Conservation (phyloP, 2,797 vertebrate species). For the Antennarius maculatus region DNA sequence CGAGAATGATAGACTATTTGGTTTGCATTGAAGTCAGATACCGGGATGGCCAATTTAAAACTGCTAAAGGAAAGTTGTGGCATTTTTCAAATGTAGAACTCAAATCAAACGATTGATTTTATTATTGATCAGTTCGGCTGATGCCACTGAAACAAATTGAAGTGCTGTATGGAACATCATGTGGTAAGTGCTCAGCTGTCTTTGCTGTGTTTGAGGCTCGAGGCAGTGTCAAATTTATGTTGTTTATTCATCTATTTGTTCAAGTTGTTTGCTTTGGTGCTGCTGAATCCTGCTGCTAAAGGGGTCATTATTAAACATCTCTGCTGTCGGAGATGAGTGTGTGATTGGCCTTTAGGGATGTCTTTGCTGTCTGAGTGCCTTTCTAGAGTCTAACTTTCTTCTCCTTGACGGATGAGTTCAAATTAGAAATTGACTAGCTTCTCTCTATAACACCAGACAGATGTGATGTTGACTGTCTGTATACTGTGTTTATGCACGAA, state of each 20-base stretch:
- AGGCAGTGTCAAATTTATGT: too few species aligned
- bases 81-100: background rate
- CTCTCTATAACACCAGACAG: conserved; percentile 4
- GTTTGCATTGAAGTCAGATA: background rate
- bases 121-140: too few species aligned
- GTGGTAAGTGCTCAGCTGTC: too few species aligned
- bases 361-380: background rate
- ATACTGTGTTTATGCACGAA: background rate
- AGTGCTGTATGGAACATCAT: too few species aligned
- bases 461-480: background rate
- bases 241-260: too few species aligned
- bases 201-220: too few species aligned
- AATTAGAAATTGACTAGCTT: background rate
- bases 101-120: background rate
- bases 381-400: background rate
- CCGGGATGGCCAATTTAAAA: background rate
- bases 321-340: background rate
- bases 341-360: background rate
- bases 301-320: background rate
- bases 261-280: too few species aligned
- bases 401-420: background rate
- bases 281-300: too few species aligned
- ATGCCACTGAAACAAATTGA: too few species aligned
- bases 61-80: background rate
- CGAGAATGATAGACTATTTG: background rate